Base-by-base conservation (phyloP, 2,888 invertebrate species). In the Blomia tropicalis region DNA sequence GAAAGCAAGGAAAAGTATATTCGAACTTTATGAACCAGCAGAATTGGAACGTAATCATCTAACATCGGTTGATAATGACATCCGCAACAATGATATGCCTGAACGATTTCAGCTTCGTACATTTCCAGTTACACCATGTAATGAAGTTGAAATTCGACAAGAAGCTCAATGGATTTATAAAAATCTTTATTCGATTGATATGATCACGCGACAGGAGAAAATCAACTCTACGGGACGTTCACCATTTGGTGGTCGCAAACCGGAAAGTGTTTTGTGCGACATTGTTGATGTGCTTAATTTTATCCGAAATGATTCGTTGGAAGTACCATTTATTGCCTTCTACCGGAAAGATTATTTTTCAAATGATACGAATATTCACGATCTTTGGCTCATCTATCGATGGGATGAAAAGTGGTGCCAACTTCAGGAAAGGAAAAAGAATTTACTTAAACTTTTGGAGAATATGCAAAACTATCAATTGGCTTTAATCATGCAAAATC, bases 131-230 rank as follows among this genome's bases (percentile, higher is more conserved):
- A 85, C 85, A 0, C 75, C 86, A 22, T 71, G 75, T 14, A 75
- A 76, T 43, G 72, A 72, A 11, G 82, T 82, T 0, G 96, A 98
- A 73, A 72, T 96, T 43, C 87, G 90, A 60, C 85, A 88, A 61
- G 98, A 98, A 73, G 87, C 96, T 0, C 87, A 91, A 70, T 98
- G 98, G 98, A 93, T 99, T 67, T 92, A 89, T 73, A 86, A 87
- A 69, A 86, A 87, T 72, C 93, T 90, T 0, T 96, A 96, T 76
- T 81, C 83, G 68, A 85, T 85, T 68, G 81, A 84, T 0, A 80
- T 86, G 0, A 82, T 91, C 1, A 88, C 91, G 0, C 81, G 82
- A 65, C 87, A 89, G 75, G 66, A 67, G 25, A 19, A 25, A 32
- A 56, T 47, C 22, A 29, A 62, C 22, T 59, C 63, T 31, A 67